phyloP scores from a whole-genome alignment of 2,888 invertebrate species.

The Ctena decussata region DNA sequence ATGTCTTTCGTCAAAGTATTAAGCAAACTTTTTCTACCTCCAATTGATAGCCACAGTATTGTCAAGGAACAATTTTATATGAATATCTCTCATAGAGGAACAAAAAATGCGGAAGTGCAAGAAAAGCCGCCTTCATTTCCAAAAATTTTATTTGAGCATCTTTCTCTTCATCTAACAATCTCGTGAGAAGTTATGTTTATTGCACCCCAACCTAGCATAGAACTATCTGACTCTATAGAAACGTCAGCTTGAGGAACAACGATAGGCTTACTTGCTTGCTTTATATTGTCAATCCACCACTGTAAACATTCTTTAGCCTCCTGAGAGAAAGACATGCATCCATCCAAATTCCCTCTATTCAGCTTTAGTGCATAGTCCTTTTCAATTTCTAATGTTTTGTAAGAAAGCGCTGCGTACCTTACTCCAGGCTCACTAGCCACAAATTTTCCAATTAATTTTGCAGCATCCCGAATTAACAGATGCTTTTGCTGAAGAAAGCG shows the following conservation, averaged over 20 bases:
- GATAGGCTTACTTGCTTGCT: constrained; percentile 12
- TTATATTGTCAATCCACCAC: constrained; percentile 53
- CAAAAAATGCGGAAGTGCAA: background rate
- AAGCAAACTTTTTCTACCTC: background rate
- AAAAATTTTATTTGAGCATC: constrained; percentile 39
- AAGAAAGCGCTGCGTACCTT: constrained; percentile 38
- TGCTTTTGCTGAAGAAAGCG: background rate
- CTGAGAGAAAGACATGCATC: background rate
- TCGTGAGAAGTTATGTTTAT: background rate
- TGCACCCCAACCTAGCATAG: constrained; percentile 42
- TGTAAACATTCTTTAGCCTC: constrained; percentile 13
- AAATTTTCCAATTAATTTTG: constrained; percentile 43
- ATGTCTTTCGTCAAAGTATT: background rate
- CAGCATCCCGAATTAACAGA: constrained; percentile 27
- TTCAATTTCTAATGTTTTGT: constrained; percentile 37
- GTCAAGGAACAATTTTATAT: background rate
- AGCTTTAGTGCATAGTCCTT: constrained; percentile 27
- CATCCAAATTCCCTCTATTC: constrained; percentile 28
- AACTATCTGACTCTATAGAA: constrained; percentile 42
- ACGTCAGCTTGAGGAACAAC: background rate
- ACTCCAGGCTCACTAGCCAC: constrained; percentile 41
- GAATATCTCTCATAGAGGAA: background rate
- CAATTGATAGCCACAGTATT: constrained; percentile 27
- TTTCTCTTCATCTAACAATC: constrained; percentile 34
- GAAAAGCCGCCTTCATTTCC: constrained; percentile 34